Evolutionary conservation across 2,113 vertebrate genomes (phyloP).

Genomic region (Rhea pennata): DNA sequence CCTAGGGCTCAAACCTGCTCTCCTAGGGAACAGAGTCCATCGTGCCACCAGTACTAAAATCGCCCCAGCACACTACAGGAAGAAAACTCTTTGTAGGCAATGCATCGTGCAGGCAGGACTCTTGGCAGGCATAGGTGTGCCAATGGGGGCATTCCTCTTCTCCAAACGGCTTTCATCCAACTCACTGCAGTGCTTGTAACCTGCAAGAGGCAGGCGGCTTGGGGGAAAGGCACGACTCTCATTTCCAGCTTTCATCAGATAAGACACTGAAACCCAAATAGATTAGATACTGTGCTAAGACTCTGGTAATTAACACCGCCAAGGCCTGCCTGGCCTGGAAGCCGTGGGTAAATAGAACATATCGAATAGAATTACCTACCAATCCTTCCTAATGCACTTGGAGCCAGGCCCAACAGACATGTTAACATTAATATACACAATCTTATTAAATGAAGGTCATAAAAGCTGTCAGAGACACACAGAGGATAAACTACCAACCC

Average conservation of each 20-base stretch:
- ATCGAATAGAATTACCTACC: conserved; percentile 38
- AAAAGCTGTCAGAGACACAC: conserved; percentile 30
- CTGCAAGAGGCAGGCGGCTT: background rate
- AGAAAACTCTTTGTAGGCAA: background rate
- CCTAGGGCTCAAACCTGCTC: background rate
- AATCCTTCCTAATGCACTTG: background rate
- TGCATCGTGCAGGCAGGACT: background rate
- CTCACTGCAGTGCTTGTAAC: background rate
- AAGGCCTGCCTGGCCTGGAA: background rate
- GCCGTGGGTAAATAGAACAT: background rate
- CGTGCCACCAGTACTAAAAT: background rate
- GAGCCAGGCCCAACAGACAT: background rate
- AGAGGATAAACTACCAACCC: conserved; percentile 1
- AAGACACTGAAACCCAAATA: conserved; percentile 50
- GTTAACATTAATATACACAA: conserved; percentile 31
- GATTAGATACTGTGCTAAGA: conserved; percentile 37
- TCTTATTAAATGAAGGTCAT: conserved; percentile 30
- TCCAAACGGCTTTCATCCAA: background rate
- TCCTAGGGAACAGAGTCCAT: background rate
- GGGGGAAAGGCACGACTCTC: background rate
- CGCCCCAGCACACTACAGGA: background rate
- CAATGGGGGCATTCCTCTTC: background rate
- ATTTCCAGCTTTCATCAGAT: conserved; percentile 52
- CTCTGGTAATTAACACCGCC: conserved; percentile 42
- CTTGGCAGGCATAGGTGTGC: background rate